These are phyloP conservation scores for Gadus chalcogrammus DNA, from an alignment of 2,113 vertebrate species.

Conservation along the genomic window DNA sequence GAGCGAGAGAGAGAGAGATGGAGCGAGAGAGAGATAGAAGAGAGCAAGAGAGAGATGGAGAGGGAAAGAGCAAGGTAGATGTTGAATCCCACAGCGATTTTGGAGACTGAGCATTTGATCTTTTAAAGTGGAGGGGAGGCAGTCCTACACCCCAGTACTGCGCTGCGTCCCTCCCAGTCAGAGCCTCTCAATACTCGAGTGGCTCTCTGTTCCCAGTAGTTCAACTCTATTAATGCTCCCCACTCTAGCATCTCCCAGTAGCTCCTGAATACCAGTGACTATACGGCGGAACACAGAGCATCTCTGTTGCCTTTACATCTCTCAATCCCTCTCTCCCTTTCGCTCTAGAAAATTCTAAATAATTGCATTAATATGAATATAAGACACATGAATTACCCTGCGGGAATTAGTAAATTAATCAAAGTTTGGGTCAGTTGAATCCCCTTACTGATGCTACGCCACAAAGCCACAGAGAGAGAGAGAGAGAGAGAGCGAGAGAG, in stretches of 20 bases:
- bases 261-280: no score
- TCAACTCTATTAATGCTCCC: no score
- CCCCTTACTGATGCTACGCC: neutral
- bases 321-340: no score
- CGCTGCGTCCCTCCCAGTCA: conserved; percentile 22
- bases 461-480: neutral
- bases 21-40: conserved; percentile 12
- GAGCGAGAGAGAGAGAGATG: conserved; percentile 12
- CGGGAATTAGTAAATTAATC: no score
- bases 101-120: conserved; percentile 45
- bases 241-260: no score
- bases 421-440: no score
- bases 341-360: no score
- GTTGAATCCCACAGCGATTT: conserved; percentile 31
- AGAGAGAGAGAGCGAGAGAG: conserved; percentile 16
- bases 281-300: no score
- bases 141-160: conserved; percentile 40
- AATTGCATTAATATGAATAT: no score
- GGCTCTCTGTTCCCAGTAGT: neutral
- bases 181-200: conserved; percentile 15
- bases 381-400: no score
- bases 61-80: conserved; percentile 2
- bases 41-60: conserved; percentile 7
- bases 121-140: conserved; percentile 44
- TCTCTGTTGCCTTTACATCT: no score